Base-by-base conservation (phyloP, 1,140 invertebrate species). In the Achatina immaculata region DNA sequence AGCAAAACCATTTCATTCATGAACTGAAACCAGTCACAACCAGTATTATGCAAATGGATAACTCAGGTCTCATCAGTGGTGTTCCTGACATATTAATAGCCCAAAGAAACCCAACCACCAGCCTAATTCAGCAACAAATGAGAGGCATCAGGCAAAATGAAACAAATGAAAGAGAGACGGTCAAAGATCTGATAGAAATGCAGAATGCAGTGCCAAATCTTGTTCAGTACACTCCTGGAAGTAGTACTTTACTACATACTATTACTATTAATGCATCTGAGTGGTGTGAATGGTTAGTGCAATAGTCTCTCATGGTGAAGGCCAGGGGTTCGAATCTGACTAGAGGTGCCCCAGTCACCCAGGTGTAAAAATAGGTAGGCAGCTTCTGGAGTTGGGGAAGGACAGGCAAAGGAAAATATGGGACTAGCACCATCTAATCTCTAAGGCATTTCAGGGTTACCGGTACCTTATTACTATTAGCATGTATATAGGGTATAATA, bases 261-360 rank as follows among this genome's bases (percentile, higher is more conserved):
- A 74, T 55, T 74, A 74, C 36, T 74, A 74, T 36, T 55, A 36
- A 55, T n/a, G n/a, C n/a, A n/a, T n/a, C n/a, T n/a, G n/a, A n/a
- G n/a, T n/a, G n/a, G n/a, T n/a, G n/a, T n/a, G n/a, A n/a, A n/a
- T n/a, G n/a, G n/a, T n/a, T n/a, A n/a, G n/a, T n/a, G n/a, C n/a
- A n/a, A n/a, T n/a, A n/a, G n/a, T n/a, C n/a, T n/a, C n/a, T n/a
- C n/a, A n/a, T n/a, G n/a, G n/a, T n/a, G n/a, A n/a, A n/a, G n/a
- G n/a, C n/a, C n/a, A n/a, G n/a, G n/a, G n/a, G n/a, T n/a, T n/a
- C n/a, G n/a, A n/a, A n/a, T n/a, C n/a, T n/a, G n/a, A n/a, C n/a
- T n/a, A n/a, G n/a, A n/a, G n/a, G n/a, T n/a, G n/a, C n/a, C n/a
- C n/a, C n/a, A n/a, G n/a, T n/a, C n/a, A n/a, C n/a, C n/a, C n/a